Conservation (phyloP, 2,888 invertebrate species). For the Vanessa cardui region DNA sequence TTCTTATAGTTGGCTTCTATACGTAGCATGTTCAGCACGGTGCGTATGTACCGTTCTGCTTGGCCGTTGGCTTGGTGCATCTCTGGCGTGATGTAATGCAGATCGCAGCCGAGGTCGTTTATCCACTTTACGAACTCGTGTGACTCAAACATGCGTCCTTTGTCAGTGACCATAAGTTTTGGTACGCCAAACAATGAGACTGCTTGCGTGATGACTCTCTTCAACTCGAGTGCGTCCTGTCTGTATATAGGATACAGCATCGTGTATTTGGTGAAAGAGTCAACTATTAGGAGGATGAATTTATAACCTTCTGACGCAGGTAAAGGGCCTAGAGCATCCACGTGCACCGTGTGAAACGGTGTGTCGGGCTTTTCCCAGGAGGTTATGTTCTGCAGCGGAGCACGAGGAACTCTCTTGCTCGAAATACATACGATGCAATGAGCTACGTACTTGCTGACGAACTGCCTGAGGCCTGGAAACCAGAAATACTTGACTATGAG, state of each 20-base stretch:
- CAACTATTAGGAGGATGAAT: conserved; percentile 19
- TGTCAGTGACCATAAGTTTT: conserved; percentile 17
- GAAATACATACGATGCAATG: no score
- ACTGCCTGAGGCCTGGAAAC: no score
- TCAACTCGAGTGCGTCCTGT: conserved; percentile 25
- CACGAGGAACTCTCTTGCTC: neutral
- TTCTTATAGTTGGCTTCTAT: conserved; percentile 15
- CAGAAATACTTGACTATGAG: neutral
- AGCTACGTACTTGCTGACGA: conserved; percentile 1
- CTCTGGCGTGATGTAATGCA: conserved; percentile 39
- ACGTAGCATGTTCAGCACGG: conserved; percentile 25
- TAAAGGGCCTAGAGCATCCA: conserved; percentile 14
- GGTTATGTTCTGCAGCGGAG: conserved; percentile 36
- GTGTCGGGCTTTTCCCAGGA: conserved; percentile 41
- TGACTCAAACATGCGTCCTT: conserved; percentile 29
- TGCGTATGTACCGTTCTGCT: conserved; percentile 36
- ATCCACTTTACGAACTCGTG: conserved; percentile 3
- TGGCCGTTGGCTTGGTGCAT: conserved; percentile 41
- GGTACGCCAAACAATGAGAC: conserved; percentile 33
- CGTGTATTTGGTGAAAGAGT: conserved; percentile 29
- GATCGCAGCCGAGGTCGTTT: conserved; percentile 17
- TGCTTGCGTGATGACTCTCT: conserved; percentile 12
- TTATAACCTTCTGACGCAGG: no score
- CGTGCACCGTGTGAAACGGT: conserved; percentile 40
- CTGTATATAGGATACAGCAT: conserved; percentile 26